phyloP scores from a whole-genome alignment of 1,140 invertebrate species.

The Dreissena polymorpha region DNA sequence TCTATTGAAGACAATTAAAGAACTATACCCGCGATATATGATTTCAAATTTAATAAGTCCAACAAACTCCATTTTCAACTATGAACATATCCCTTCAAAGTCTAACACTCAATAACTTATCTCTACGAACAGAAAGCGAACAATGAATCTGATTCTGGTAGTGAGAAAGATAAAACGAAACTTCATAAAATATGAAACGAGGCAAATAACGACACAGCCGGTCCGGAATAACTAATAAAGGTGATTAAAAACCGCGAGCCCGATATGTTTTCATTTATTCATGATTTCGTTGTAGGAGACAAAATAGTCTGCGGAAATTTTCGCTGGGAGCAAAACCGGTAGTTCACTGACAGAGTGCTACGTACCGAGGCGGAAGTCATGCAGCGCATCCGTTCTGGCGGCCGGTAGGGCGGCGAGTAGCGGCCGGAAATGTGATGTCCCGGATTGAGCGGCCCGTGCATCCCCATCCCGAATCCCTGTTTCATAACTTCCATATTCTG shows the following conservation, averaged over 20 bases:
- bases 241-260: constrained; percentile 62
- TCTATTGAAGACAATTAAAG: no score
- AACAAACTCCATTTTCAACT: no score
- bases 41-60: no score
- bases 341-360: constrained; percentile 25
- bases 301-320: constrained; percentile 43
- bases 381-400: constrained; percentile 71
- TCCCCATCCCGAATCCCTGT: constrained; percentile 59
- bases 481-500: constrained; percentile 64
- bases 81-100: no score
- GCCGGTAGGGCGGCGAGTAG: constrained; percentile 71
- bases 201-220: constrained; percentile 62
- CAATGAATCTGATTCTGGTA: constrained; percentile 4
- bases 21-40: no score
- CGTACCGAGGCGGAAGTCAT: constrained; percentile 70
- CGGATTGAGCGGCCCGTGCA: constrained; percentile 65
- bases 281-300: constrained; percentile 35
- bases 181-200: constrained; percentile 75
- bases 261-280: constrained; percentile 55
- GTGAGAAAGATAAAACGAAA: constrained; percentile 53
- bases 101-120: no score
- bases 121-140: background rate
- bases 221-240: constrained; percentile 68
- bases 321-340: constrained; percentile 35
- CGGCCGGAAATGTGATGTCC: constrained; percentile 66